phyloP scores from a whole-genome alignment of 2,113 vertebrate species.

The Lynx canadensis region DNA sequence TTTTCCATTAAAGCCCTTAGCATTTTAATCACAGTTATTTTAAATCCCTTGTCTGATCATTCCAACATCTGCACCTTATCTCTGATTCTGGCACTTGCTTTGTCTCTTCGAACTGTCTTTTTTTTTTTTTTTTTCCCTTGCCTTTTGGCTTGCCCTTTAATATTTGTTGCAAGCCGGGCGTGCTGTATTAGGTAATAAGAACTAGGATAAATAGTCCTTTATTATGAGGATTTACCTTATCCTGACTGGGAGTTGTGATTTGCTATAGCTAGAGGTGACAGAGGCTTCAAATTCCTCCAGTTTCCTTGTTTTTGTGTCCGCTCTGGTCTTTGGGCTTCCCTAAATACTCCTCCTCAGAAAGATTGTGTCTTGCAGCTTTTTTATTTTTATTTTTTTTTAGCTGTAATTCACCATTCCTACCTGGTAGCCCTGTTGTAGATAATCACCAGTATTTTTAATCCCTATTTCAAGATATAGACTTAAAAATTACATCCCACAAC shows the following conservation, averaged over 20 bases:
- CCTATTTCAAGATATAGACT: not conserved
- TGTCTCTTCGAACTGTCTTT: not conserved
- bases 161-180: not conserved
- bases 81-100: not conserved
- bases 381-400: not conserved
- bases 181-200: not conserved
- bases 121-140: not conserved
- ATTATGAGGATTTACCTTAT: not conserved
- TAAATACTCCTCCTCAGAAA: not conserved
- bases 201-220: not conserved
- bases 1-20: not conserved
- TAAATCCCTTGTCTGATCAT: not conserved
- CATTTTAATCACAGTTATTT: not conserved
- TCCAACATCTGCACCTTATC: not conserved
- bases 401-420: not conserved
- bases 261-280: no score
- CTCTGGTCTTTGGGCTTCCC: not conserved
- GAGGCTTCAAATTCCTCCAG: not conserved
- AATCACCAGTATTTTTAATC: not conserved
- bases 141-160: not conserved
- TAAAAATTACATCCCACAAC: not conserved
- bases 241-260: not conserved
- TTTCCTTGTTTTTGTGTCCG: not conserved
- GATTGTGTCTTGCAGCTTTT: not conserved
- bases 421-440: not conserved